Percentiles rank a stretch among this genome's conserved stretches.
phyloP scores from a whole-genome alignment of 1,140 invertebrate species.

The Galleria mellonella region DNA sequence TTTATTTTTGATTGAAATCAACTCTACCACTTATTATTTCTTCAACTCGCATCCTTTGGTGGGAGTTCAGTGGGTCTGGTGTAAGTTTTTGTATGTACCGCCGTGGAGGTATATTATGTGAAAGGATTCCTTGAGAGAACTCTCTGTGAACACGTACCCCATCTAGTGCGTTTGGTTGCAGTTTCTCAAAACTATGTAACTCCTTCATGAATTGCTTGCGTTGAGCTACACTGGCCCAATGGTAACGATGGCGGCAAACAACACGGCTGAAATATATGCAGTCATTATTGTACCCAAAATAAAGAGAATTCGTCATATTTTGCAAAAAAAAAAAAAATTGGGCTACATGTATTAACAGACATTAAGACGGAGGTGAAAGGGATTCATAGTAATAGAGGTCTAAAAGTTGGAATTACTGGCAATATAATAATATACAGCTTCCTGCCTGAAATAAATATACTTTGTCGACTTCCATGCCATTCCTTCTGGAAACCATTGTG shows the following conservation, averaged over 20 bases:
- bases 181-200: conserved; percentile 56
- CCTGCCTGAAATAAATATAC: too few relatives aligned
- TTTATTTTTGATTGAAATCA: conserved; percentile 41
- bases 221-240: conserved; percentile 51
- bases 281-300: too few relatives aligned
- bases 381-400: too few relatives aligned
- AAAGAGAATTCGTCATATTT: too few relatives aligned
- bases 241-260: conserved; percentile 61
- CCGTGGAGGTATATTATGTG: conserved; percentile 59
- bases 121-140: conserved; percentile 67
- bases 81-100: conserved; percentile 58
- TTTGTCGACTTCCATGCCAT: too few relatives aligned
- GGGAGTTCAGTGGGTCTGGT: conserved; percentile 47
- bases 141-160: conserved; percentile 67
- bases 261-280: conserved; percentile 52
- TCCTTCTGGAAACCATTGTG: too few relatives aligned
- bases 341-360: too few relatives aligned
- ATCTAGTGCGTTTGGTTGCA: conserved; percentile 64
- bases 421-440: too few relatives aligned
- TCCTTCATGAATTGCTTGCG: conserved; percentile 64
- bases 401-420: too few relatives aligned
- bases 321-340: too few relatives aligned
- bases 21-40: conserved; percentile 57
- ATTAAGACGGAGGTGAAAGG: too few relatives aligned
- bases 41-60: conserved; percentile 59